These are phyloP conservation scores for Drosophila malerkotliana DNA, from an alignment of 1,140 invertebrate genomes.

Conservation along the genomic window DNA sequence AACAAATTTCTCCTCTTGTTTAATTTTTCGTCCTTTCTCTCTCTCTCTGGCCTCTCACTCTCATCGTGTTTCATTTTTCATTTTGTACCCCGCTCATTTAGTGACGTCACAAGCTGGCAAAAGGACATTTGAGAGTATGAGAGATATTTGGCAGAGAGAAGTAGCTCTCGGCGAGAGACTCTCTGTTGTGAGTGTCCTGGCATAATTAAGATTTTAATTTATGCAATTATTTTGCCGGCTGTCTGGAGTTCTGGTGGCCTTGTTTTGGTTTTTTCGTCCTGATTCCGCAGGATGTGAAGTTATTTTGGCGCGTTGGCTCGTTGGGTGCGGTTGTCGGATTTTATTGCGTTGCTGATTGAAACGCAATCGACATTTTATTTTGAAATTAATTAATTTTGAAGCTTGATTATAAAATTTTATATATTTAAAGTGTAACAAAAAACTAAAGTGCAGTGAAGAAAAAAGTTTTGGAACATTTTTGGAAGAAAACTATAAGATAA, in stretches of 20 bases:
- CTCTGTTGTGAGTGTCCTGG: slow-evolving; percentile 52
- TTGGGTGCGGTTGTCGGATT: slow-evolving; percentile 62
- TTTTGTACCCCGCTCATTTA: slow-evolving; percentile 75
- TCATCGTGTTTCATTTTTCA: slow-evolving; percentile 74
- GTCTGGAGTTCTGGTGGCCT: slow-evolving; percentile 52
- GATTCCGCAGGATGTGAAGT: slow-evolving; percentile 57
- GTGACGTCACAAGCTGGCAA: slow-evolving; percentile 63
- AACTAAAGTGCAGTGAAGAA: neutral
- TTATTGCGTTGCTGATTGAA: slow-evolving; percentile 8
- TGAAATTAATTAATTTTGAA: neutral
- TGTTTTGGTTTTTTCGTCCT: slow-evolving; percentile 38
- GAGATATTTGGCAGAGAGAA: neutral
- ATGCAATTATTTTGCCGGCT: slow-evolving; percentile 83
- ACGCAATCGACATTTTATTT: slow-evolving; percentile 1
- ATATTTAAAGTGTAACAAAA: neutral
- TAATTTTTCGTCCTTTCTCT: slow-evolving; percentile 53
- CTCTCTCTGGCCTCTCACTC: slow-evolving; percentile 18
- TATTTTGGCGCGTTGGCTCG: slow-evolving; percentile 63
- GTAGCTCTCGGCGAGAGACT: neutral
- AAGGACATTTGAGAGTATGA: slow-evolving; percentile 2
- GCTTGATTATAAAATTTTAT: too few relatives aligned
- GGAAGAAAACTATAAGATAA: too few relatives aligned
- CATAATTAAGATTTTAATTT: slow-evolving; percentile 83
- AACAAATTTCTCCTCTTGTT: slow-evolving; percentile 66
- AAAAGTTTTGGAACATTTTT: neutral